These are phyloP conservation scores for Helobdella robusta DNA, from an alignment of 2,888 invertebrate genomes.

Conservation along the genomic window DNA sequence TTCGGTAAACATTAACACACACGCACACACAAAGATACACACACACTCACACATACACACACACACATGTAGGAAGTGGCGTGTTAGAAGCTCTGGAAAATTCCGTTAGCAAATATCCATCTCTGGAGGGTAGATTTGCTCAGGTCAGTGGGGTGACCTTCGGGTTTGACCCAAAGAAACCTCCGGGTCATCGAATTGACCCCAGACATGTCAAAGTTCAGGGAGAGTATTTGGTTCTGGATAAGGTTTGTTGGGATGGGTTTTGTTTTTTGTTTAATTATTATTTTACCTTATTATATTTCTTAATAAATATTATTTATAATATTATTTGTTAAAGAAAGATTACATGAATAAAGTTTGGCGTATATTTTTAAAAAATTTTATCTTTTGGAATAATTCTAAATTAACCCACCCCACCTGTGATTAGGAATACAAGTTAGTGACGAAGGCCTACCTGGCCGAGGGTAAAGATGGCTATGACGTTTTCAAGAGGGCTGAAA, in stretches of 20 bases:
- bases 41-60: neutral
- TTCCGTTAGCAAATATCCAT: constrained; percentile 73
- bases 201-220: constrained; percentile 68
- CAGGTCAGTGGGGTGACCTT: constrained; percentile 61
- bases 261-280: neutral
- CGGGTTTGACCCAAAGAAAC: constrained; percentile 54
- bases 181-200: constrained; percentile 63
- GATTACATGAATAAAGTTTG: too few relatives aligned
- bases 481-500: constrained; percentile 64
- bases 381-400: too few relatives aligned
- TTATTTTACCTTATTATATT: neutral
- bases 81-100: constrained; percentile 70
- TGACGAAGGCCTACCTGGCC: constrained; percentile 71
- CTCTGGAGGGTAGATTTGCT: constrained; percentile 76
- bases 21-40: too few relatives aligned
- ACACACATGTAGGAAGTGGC: neutral
- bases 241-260: constrained; percentile 43
- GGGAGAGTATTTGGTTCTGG: constrained; percentile 66
- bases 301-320: neutral
- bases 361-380: too few relatives aligned
- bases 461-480: constrained; percentile 76
- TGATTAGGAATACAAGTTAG: constrained; percentile 65
- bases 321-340: too few relatives aligned
- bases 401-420: too few relatives aligned
- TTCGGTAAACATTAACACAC: too few relatives aligned